Base-by-base conservation (phyloP, 2,797 vertebrate genomes). In the Phaenicophaeus curvirostris region DNA sequence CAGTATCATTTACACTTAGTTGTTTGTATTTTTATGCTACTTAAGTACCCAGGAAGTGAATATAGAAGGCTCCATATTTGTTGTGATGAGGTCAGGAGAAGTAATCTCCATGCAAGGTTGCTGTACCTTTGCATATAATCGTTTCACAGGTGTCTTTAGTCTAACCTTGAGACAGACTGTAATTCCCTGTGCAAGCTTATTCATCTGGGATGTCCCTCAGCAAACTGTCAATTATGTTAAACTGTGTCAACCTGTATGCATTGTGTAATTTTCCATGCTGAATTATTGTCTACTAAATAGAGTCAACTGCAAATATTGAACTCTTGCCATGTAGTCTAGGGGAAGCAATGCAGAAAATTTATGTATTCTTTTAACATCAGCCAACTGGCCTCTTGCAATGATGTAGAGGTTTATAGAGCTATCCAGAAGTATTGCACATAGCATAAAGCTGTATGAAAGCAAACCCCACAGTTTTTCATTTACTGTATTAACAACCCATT, bases 171-270 rank as follows among this genome's bases (percentile, higher is more conserved):
- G 66, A 75, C 15, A 89, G 53, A 85, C 4, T 85, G 41, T 28
- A 90, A 91, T 75, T 89, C 75, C 68, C 87, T 69, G 5, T 39
- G 66, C 28, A 91, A 87, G 48, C 19, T 58, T 89, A 89, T 85
- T 93, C 96, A 89, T 11, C 30, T 23, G 50, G 50, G 93, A 80
- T 87, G 68, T 82, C 87, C 81, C 84, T 95, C 81, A 93, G 89
- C 57, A 80, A 94, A 68, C 85, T 94, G 87, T 89, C 95, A 93
- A 85, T 96, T 95, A 96, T 59, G 68, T 77, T 96, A 93, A 94
- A 92, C 61, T 62, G 30, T 83, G 89, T 87, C 92, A 90, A 65
- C 75, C 58, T 81, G 51, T 80, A 85, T 50, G 58, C 5, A 51
- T 80, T 83, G 62, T 59, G 78, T 33, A 83, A 87, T 92, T 94